phyloP scores from a whole-genome alignment of 1,140 invertebrate species.

The Drosophila chauvacae region DNA sequence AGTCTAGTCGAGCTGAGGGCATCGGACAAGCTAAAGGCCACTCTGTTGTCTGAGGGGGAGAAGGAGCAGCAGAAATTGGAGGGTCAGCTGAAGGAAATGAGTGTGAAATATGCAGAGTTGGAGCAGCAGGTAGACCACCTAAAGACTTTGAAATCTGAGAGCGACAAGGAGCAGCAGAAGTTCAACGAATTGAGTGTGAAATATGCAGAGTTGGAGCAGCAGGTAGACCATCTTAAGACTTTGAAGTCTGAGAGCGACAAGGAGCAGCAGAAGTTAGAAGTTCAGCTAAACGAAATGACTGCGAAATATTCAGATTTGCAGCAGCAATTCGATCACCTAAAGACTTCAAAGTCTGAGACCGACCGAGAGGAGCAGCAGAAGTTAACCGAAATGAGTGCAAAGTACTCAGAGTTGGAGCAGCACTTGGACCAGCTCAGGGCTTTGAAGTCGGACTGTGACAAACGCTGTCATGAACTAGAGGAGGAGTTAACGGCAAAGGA shows the following conservation, averaged over 20 bases:
- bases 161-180: background rate
- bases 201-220: background rate
- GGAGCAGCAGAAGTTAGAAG: background rate
- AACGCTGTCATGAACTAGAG: background rate
- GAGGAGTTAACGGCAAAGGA: constrained; percentile 4
- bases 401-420: background rate
- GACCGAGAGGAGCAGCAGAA: too few relatives aligned
- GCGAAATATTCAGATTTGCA: background rate
- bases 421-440: background rate
- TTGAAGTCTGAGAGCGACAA: background rate
- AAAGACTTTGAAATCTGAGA: too few relatives aligned
- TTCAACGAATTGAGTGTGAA: constrained; percentile 5
- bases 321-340: background rate
- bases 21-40: too few relatives aligned
- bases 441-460: background rate
- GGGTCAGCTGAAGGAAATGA: background rate
- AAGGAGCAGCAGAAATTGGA: background rate
- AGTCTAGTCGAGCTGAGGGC: too few relatives aligned
- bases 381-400: constrained; percentile 7
- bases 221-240: background rate
- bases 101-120: background rate
- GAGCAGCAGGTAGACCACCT: background rate
- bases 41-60: too few relatives aligned
- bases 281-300: constrained; percentile 1
- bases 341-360: background rate